Evolutionary conservation across 2,113 vertebrate species (phyloP).

Genomic region (Donacobius atricapilla): DNA sequence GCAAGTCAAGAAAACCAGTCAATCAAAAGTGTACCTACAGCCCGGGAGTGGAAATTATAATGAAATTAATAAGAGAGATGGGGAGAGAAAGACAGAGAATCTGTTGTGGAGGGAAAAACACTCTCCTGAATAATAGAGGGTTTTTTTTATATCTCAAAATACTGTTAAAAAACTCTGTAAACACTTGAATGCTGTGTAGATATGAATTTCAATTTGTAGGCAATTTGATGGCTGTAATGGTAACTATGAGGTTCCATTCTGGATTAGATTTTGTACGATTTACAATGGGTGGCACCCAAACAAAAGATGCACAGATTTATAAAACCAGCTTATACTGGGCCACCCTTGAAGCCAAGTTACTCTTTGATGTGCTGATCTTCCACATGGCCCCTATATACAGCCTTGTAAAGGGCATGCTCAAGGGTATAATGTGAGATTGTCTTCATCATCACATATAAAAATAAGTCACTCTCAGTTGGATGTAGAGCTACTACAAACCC

Average conservation of each 20-base stretch:
- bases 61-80: background rate
- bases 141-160: background rate
- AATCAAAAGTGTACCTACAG: background rate
- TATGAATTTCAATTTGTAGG: background rate
- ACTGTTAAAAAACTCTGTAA: background rate
- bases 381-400: background rate
- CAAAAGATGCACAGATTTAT: background rate
- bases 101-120: background rate
- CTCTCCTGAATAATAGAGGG: background rate
- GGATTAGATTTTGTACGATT: background rate
- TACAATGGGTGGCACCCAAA: background rate
- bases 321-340: background rate
- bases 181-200: background rate
- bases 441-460: background rate
- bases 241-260: background rate
- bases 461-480: background rate
- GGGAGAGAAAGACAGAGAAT: background rate
- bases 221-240: background rate
- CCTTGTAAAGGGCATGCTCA: background rate
- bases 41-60: background rate
- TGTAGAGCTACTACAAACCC: background rate
- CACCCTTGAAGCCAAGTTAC: background rate
- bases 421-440: background rate
- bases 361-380: background rate
- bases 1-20: background rate